These are phyloP conservation scores for Oryzias sinensis DNA, from an alignment of 2,797 vertebrate genomes.

Conservation along the genomic window DNA sequence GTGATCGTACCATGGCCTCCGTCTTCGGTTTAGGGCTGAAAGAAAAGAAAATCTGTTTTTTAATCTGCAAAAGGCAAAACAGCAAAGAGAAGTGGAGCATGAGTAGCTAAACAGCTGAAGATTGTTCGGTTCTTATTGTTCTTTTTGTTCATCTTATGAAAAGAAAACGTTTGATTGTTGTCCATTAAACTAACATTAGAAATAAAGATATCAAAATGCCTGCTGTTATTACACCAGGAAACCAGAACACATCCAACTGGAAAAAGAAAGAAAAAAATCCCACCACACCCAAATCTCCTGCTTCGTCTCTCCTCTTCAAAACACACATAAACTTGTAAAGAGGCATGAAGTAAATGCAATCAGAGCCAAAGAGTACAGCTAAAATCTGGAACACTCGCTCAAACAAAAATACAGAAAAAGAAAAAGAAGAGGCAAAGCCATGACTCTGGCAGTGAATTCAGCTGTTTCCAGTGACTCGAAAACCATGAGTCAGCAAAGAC, in stretches of 20 bases:
- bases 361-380: constrained; percentile 52
- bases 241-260: constrained; percentile 67
- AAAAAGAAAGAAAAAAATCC: constrained; percentile 29
- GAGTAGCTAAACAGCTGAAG: not conserved
- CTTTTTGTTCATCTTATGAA: not conserved
- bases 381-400: constrained; percentile 32
- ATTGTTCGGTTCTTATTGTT: not conserved
- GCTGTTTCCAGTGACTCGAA: constrained; percentile 71
- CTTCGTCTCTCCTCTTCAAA: constrained; percentile 17
- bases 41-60: constrained; percentile 11
- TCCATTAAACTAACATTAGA: constrained; percentile 12
- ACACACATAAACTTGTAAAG: constrained; percentile 35
- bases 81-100: not conserved
- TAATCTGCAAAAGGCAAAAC: not conserved
- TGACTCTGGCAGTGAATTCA: constrained; percentile 59
- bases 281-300: constrained; percentile 72
- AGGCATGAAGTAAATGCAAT: constrained; percentile 56
- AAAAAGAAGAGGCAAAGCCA: constrained; percentile 57
- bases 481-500: constrained; percentile 76
- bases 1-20: constrained; percentile 99
- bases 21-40: constrained; percentile 98
- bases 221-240: constrained; percentile 50
- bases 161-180: constrained; percentile 7
- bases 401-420: constrained; percentile 35
- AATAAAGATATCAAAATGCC: constrained; percentile 1